A percentile compares a stretch with the other conserved stretches of the same genome.
Conservation (phyloP, 64 coral and sea anemone genomes). For the Stylophora pistillata region DNA sequence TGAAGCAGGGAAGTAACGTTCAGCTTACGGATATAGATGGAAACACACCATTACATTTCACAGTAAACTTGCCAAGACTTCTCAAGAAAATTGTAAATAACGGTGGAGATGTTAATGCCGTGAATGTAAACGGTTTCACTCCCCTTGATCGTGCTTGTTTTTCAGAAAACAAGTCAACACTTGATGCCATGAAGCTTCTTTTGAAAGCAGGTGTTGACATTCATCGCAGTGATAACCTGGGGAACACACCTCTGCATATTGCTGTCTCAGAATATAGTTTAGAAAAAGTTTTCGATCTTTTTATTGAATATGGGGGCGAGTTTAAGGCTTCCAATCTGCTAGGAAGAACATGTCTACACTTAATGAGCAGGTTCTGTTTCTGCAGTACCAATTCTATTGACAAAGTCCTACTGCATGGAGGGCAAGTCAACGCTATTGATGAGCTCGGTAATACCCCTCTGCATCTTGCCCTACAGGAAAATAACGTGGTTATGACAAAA, state of each 20-base stretch:
- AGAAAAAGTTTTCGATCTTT: neutral
- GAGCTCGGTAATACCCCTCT: constrained; percentile 18
- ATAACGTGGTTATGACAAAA: neutral
- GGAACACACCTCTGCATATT: constrained; percentile 44
- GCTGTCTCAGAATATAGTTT: neutral
- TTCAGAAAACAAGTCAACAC: too few species aligned
- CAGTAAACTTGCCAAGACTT: neutral
- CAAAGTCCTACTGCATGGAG: neutral
- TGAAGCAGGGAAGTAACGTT: constrained; percentile 39
- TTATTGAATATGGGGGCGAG: constrained; percentile 20
- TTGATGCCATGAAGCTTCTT: neutral
- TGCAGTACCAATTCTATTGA: neutral
- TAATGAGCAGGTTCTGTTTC: neutral
- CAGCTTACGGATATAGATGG: constrained; percentile 16
- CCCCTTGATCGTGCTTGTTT: neutral
- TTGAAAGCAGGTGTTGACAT: constrained; percentile 30
- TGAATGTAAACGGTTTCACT: constrained; percentile 4
- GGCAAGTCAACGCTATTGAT: constrained; percentile 3
- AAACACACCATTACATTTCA: constrained; percentile 54
- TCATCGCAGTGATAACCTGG: neutral
- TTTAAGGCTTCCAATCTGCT: neutral
- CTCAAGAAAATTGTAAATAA: neutral
- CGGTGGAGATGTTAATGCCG: constrained; percentile 10
- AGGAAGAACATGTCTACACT: constrained; percentile 16
- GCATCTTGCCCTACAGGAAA: neutral